Base-by-base conservation (phyloP, 2,888 invertebrate genomes). In the Nephrocerus scutellatus region DNA sequence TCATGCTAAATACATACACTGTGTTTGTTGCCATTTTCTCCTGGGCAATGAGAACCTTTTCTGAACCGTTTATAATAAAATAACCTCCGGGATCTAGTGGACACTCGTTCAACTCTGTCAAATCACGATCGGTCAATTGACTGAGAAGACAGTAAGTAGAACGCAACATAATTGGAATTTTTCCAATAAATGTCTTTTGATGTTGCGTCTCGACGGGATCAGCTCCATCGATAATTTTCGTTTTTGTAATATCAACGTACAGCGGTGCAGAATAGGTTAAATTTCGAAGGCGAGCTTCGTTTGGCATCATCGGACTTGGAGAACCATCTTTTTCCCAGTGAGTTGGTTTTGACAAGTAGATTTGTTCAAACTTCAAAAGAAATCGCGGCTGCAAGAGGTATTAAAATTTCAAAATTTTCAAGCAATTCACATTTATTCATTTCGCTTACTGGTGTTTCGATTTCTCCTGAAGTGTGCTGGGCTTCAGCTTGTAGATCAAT, bases 321-420 rank as follows among this genome's bases (percentile, higher is more conserved):
- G 96, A 92, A 61, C 98, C 98, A 74, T 98, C 98, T 71, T 98
- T 98, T 68, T 99, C 98, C 98, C 98, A 99, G 75, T 99, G 98
- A 6, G 97, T 99, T 3, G 98, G 98, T 68, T 98, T 98, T 0
- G 97, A 97, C 30, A 99, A 70, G 65, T 99, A 98, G 63, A 98
- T 97, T 72, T 98, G 97, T 66, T 96, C 97, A 70, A 99, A 98
- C 70, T 97, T 98, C 6, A 99, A 67, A 24, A 90, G 71, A 71
- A 93, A 97, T 45, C 86, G 79, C 0, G 93, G 86, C 72, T 81
- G 61, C n/a, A 33, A 30, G 29, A 25, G 12, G 15, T n/a, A 21
- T 19, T 16, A 14, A 9, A 6, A 20, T 13, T 23, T 33, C 21
- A 14, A 21, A 36, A 10, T 33, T 23, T 2, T 20, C 19, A 28